Conservation (phyloP, 2,888 invertebrate species). For the Cecidostiba fungosa region DNA sequence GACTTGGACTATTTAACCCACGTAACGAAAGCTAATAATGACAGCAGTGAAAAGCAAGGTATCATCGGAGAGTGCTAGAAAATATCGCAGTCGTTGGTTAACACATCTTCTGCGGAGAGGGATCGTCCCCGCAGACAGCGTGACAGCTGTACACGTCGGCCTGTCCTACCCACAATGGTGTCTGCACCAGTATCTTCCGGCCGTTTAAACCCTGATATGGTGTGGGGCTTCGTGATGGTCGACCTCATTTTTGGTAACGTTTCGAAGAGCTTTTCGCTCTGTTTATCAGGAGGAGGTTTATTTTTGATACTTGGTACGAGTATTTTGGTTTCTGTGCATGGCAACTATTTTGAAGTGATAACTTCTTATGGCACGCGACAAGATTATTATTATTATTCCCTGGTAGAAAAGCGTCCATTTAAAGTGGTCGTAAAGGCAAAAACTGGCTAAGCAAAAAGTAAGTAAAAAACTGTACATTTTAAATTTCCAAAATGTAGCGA, state of each 20-base stretch:
- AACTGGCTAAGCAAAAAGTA: no score
- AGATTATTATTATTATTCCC: no score
- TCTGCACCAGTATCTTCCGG: no score
- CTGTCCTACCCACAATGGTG: neutral
- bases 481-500: no score
- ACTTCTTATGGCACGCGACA: no score
- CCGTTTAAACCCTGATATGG: conserved; percentile 26
- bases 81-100: neutral
- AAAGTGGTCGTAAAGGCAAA: no score
- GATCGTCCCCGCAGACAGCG: neutral
- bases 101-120: neutral
- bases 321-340: no score
- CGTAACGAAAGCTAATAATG: neutral
- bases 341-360: no score
- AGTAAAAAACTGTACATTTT: no score
- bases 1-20: no score
- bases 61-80: neutral
- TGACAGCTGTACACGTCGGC: neutral
- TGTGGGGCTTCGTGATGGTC: neutral
- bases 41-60: neutral
- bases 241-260: neutral
- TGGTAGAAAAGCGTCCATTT: no score
- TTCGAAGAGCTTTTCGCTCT: neutral
- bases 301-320: neutral
- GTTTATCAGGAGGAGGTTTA: neutral